These are phyloP conservation scores for Loriculus beryllinus DNA, from an alignment of 2,797 vertebrate species.

Conservation along the genomic window DNA sequence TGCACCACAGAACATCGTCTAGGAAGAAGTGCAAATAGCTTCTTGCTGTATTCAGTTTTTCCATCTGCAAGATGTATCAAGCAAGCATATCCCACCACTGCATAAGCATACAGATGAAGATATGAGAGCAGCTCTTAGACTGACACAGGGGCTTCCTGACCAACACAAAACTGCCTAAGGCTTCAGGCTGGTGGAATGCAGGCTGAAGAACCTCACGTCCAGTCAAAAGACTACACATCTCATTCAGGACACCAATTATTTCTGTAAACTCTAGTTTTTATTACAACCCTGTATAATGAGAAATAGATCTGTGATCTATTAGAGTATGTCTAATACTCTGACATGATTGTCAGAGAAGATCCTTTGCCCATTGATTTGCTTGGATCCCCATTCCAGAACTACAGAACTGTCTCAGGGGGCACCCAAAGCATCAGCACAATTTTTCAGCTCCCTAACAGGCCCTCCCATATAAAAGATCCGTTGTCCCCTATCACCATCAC, in stretches of 20 bases:
- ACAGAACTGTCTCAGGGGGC: too few relatives aligned
- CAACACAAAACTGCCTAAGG: background rate
- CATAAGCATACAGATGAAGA: background rate
- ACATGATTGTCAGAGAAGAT: background rate
- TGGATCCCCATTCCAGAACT: background rate
- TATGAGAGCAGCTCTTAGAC: background rate
- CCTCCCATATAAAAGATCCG: background rate
- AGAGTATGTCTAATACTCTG: too few relatives aligned
- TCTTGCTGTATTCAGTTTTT: background rate
- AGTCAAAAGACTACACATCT: fast-evolving
- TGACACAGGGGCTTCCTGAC: background rate
- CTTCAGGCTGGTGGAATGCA: background rate
- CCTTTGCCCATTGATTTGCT: background rate
- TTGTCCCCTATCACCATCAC: background rate
- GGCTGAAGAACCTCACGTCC: background rate
- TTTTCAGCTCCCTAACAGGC: background rate
- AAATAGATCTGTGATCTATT: too few relatives aligned
- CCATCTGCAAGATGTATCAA: conserved; percentile 18
- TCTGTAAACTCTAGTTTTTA: background rate
- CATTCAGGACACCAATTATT: background rate
- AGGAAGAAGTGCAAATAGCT: conserved; percentile 1
- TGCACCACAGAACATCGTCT: fast-evolving
- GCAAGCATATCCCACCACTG: background rate
- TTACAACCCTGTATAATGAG: background rate
- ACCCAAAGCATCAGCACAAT: fast-evolving